phyloP scores from a whole-genome alignment of 2,113 vertebrate species.

The Castor canadensis region DNA sequence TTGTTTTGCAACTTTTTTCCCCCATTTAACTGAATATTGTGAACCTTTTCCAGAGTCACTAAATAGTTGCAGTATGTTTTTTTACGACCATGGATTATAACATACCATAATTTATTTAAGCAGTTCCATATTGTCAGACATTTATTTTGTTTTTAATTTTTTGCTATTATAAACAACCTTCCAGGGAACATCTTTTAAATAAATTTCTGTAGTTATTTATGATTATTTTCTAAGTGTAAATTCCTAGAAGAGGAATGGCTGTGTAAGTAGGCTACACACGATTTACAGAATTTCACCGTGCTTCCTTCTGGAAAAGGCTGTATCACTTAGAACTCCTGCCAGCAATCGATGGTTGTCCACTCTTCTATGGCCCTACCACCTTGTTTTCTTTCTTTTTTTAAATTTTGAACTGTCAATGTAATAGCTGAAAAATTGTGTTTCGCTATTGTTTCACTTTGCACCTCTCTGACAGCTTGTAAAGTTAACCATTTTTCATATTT shows the following conservation, averaged over 20 bases:
- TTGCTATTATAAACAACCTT: slow-evolving; percentile 75
- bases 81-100: slow-evolving; percentile 33
- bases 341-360: neutral
- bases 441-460: slow-evolving; percentile 49
- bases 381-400: neutral
- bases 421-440: neutral
- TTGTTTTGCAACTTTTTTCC: neutral
- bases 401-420: neutral
- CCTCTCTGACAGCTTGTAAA: slow-evolving; percentile 56
- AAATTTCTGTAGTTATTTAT: slow-evolving; percentile 67
- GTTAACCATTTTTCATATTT: slow-evolving; percentile 57
- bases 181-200: slow-evolving; percentile 73
- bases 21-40: neutral
- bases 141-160: slow-evolving; percentile 76
- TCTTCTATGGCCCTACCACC: neutral
- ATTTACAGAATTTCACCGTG: neutral
- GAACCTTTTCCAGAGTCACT: slow-evolving; percentile 47
- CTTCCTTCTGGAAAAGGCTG: neutral
- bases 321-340: neutral
- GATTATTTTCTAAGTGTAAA: slow-evolving; percentile 58
- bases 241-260: slow-evolving; percentile 18
- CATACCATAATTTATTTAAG: slow-evolving; percentile 47
- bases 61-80: neutral
- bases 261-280: neutral
- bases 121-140: slow-evolving; percentile 62